Evolutionary conservation across 2,888 invertebrate species (phyloP).

Genomic region (Phalera bucephala): DNA sequence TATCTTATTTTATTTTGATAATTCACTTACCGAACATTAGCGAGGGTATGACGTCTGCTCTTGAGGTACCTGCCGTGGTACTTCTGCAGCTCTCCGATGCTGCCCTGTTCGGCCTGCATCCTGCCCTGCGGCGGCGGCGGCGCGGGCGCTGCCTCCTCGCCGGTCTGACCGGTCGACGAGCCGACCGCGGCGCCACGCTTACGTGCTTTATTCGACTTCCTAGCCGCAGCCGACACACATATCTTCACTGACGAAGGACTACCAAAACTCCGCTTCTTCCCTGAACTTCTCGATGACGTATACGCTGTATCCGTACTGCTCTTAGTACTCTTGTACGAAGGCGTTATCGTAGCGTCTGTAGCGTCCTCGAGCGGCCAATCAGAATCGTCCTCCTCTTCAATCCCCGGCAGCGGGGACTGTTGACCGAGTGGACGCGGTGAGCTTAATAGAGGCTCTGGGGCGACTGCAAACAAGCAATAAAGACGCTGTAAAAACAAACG

Average conservation of each 20-base stretch:
- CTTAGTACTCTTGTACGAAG: slow-evolving; percentile 77
- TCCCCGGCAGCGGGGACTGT: slow-evolving; percentile 90
- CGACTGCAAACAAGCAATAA: slow-evolving; percentile 76
- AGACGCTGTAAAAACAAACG: slow-evolving; percentile 41
- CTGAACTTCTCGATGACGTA: slow-evolving; percentile 75
- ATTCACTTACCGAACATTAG: slow-evolving; percentile 95
- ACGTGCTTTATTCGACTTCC: slow-evolving; percentile 78
- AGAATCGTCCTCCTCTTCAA: slow-evolving; percentile 91
- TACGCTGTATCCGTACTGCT: slow-evolving; percentile 79
- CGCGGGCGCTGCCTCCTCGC: slow-evolving; percentile 60
- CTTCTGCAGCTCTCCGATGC: slow-evolving; percentile 94
- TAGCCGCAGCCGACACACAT: slow-evolving; percentile 81
- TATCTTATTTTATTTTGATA: no score
- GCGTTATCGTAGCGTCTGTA: slow-evolving; percentile 74
- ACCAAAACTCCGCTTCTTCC: slow-evolving; percentile 77
- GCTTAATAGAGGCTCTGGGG: slow-evolving; percentile 78
- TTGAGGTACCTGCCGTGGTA: slow-evolving; percentile 94
- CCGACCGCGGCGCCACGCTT: slow-evolving; percentile 70
- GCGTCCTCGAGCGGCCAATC: slow-evolving; percentile 81
- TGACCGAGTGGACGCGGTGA: slow-evolving; percentile 84
- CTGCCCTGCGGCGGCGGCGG: slow-evolving; percentile 77
- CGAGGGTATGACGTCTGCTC: slow-evolving; percentile 94
- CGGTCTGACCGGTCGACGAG: slow-evolving; percentile 49
- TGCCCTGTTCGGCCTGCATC: slow-evolving; percentile 97
- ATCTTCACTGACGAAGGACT: slow-evolving; percentile 84